Percentiles rank a stretch among this genome's conserved stretches.
These are phyloP conservation scores for Drosophila leonis DNA, from an alignment of 2,888 invertebrate genomes.

Conservation along the genomic window DNA sequence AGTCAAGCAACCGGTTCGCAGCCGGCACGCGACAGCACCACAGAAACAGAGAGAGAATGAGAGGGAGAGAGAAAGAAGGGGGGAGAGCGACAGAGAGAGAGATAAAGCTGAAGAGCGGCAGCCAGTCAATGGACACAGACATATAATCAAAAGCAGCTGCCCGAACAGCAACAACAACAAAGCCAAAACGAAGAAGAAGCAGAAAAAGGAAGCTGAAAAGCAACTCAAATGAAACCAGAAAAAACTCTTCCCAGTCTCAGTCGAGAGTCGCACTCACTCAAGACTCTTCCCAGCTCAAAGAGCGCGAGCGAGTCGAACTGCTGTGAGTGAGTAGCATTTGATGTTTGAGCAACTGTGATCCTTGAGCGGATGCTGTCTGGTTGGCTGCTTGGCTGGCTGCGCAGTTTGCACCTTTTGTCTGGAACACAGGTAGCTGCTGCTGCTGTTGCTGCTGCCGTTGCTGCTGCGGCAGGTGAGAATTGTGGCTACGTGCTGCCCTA, in stretches of 20 bases:
- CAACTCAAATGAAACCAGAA: background rate
- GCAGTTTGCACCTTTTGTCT: conserved; percentile 71
- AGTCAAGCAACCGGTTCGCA: conserved; percentile 60
- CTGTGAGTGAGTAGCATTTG: conserved; percentile 19
- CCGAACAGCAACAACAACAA: background rate
- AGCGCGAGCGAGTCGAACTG: conserved; percentile 3
- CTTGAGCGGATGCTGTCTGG: conserved; percentile 43
- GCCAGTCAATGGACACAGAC: conserved; percentile 31
- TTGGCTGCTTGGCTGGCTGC: conserved; percentile 33
- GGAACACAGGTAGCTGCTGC: conserved; percentile 49
- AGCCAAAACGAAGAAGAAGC: background rate
- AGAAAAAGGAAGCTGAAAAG: conserved; percentile 8
- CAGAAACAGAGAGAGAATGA: conserved; percentile 7
- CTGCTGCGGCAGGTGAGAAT: conserved; percentile 58
- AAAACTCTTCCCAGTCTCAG: conserved; percentile 39
- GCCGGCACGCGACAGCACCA: conserved; percentile 79
- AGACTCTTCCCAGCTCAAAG: conserved; percentile 31
- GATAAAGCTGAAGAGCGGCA: conserved; percentile 34
- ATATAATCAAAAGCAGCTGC: conserved; percentile 56
- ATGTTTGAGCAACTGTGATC: conserved; percentile 36
- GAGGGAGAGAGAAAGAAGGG: conserved; percentile 5
- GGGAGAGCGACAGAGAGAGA: conserved; percentile 5
- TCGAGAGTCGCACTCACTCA: conserved; percentile 11
- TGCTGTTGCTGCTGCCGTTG: background rate
- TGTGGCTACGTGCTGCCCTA: conserved; percentile 59